Percentiles rank a stretch among this genome's conserved stretches.
These are phyloP conservation scores for Caenorhabditis remanei DNA, from an alignment of 1,140 invertebrate genomes.

Conservation along the genomic window DNA sequence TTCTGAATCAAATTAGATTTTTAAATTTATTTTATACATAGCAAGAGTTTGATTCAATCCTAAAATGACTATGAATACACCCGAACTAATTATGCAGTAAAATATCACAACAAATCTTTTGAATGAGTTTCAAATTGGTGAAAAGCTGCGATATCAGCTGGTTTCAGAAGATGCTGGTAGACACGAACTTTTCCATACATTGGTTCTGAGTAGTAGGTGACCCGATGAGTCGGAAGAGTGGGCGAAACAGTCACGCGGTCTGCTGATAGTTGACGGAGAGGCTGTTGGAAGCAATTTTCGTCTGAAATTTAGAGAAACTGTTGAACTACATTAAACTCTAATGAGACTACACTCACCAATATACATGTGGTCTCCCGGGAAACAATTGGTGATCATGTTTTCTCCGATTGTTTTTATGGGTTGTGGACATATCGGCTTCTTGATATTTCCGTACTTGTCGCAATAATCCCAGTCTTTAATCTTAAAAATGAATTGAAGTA, in stretches of 20 bases:
- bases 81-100: neutral
- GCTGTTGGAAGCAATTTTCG: conserved; percentile 42
- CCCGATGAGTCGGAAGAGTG: conserved; percentile 19
- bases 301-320: conserved; percentile 1
- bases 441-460: conserved; percentile 25
- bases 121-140: conserved; percentile 39
- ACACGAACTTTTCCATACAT: neutral
- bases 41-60: neutral
- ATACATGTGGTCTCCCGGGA: conserved; percentile 42
- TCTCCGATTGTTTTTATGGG: conserved; percentile 43
- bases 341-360: neutral
- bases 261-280: conserved; percentile 13
- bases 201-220: conserved; percentile 25
- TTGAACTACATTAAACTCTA: neutral
- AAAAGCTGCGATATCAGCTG: conserved; percentile 25
- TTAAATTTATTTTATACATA: neutral
- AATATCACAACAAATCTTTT: conserved; percentile 5
- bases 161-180: conserved; percentile 36
- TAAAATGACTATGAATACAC: neutral
- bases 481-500: neutral
- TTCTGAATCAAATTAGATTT: neutral
- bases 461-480: conserved; percentile 19
- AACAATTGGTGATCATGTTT: conserved; percentile 46
- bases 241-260: conserved; percentile 12
- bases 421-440: conserved; percentile 32